Conservation (phyloP, 2,888 invertebrate species). For the Nomada ferruginata region DNA sequence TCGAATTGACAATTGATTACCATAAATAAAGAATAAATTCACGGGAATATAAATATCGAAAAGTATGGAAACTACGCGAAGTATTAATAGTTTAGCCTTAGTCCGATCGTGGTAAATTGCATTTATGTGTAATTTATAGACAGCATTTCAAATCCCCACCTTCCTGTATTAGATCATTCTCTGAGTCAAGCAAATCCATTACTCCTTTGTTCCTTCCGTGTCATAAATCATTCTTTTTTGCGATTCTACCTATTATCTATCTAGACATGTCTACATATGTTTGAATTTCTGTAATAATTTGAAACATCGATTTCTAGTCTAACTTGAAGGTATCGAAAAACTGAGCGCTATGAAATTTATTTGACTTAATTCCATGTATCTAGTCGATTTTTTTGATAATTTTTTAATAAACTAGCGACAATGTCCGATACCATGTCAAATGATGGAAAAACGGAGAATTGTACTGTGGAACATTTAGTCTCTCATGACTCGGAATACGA, state of each 20-base stretch:
- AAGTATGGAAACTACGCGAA: not conserved
- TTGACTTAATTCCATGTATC: constrained; percentile 22
- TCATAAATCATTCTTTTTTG: not conserved
- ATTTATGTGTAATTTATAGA: constrained; percentile 12
- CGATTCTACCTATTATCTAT: not conserved
- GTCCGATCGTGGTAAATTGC: constrained; percentile 33
- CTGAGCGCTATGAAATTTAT: not conserved
- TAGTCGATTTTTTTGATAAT: constrained; percentile 15
- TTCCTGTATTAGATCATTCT: constrained; percentile 26
- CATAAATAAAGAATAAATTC: not conserved
- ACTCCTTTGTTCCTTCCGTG: constrained; percentile 28
- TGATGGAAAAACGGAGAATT: constrained; percentile 40
- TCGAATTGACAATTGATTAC: not conserved
- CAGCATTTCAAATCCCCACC: constrained; percentile 16
- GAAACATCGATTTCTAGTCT: not conserved
- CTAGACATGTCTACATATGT: too few species aligned
- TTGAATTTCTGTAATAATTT: too few species aligned
- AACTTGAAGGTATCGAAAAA: not conserved
- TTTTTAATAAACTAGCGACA: constrained; percentile 1
- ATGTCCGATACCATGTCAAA: constrained; percentile 39
- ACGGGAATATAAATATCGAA: not conserved
- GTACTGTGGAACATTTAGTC: constrained; percentile 50
- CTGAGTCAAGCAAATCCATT: constrained; percentile 47
- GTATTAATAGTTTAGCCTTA: constrained; percentile 7
- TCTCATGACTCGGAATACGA: constrained; percentile 91